Evolutionary conservation across 1,140 invertebrate genomes (phyloP).

Genomic region (Drosophila athabasca): DNA sequence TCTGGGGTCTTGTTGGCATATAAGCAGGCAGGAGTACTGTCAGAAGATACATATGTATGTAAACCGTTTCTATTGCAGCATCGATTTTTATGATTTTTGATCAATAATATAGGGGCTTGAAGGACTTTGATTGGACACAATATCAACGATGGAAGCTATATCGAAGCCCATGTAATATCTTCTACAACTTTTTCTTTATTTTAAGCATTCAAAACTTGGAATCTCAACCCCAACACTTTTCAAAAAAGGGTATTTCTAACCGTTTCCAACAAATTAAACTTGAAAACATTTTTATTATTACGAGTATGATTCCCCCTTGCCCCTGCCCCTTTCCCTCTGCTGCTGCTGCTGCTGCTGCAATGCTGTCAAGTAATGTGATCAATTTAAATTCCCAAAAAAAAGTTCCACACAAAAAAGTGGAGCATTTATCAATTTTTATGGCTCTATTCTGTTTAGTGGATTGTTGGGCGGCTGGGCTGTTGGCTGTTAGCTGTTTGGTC

Average conservation of each 20-base stretch:
- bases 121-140: too few species aligned
- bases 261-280: constrained; percentile 42
- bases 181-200: too few species aligned
- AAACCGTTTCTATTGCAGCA: too few species aligned
- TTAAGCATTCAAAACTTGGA: background rate
- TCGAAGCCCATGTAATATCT: too few species aligned
- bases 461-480: constrained; percentile 19
- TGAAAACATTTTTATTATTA: constrained; percentile 44
- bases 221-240: too few species aligned
- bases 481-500: constrained; percentile 3
- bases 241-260: constrained; percentile 2
- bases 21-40: too few species aligned
- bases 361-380: constrained; percentile 32
- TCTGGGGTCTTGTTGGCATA: too few species aligned
- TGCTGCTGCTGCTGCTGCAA: background rate
- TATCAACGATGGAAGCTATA: too few species aligned
- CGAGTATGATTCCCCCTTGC: too few species aligned
- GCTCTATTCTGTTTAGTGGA: constrained; percentile 55
- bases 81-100: too few species aligned
- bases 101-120: too few species aligned
- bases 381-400: constrained; percentile 41
- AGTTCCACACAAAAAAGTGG: constrained; percentile 41
- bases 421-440: constrained; percentile 75
- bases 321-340: constrained; percentile 6
- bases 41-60: too few species aligned